Evolutionary conservation across 2,888 invertebrate species (phyloP).

Genomic region (Ommatoiulus sabulosus): DNA sequence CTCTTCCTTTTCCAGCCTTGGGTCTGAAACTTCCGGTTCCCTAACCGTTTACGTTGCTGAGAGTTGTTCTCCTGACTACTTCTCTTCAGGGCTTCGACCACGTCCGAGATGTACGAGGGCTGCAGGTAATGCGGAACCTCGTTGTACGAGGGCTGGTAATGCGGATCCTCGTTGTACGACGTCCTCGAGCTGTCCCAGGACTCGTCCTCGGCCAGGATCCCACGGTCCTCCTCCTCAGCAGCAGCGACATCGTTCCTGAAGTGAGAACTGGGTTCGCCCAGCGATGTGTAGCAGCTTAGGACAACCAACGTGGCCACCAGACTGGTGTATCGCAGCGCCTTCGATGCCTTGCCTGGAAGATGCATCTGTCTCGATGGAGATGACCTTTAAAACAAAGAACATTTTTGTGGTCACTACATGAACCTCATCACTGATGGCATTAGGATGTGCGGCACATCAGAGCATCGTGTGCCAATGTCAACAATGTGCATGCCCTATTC

Average conservation of each 20-base stretch:
- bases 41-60: slow-evolving; percentile 45
- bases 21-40: slow-evolving; percentile 55
- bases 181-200: neutral
- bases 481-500: too few species aligned
- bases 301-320: neutral
- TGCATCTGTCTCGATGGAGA: slow-evolving; percentile 18
- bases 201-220: neutral
- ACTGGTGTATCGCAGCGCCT: neutral
- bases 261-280: neutral
- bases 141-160: neutral
- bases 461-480: too few species aligned
- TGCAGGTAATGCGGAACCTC: neutral
- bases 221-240: neutral
- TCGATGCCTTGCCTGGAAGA: neutral
- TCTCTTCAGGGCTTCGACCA: slow-evolving; percentile 25
- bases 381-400: neutral
- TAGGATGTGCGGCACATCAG: too few species aligned
- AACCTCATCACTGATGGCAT: neutral
- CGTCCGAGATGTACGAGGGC: neutral
- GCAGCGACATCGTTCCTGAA: neutral
- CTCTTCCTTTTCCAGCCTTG: slow-evolving; percentile 56
- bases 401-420: neutral
- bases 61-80: neutral
- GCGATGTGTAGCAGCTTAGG: slow-evolving; percentile 28
- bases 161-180: neutral